These are phyloP conservation scores for Pituophis catenifer DNA, from an alignment of 2,113 vertebrate species.

Conservation along the genomic window DNA sequence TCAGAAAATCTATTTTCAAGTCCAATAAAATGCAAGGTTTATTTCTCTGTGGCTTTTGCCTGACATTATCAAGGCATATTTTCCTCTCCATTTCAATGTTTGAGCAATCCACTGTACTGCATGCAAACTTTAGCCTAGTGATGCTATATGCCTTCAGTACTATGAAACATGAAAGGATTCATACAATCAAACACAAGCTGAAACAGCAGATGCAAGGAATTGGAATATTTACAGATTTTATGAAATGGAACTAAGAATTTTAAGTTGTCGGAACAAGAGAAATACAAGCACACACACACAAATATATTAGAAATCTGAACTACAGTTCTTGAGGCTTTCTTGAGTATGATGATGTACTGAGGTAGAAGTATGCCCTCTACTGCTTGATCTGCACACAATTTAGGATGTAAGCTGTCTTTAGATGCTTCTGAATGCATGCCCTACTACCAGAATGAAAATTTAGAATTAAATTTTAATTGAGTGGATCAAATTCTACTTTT, in stretches of 20 bases:
- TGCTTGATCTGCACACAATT: background rate
- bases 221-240: background rate
- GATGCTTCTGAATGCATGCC: background rate
- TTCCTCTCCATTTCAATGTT: background rate
- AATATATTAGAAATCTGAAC: background rate
- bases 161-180: background rate
- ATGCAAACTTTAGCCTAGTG: background rate
- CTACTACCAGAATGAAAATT: background rate
- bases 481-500: background rate
- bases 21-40: background rate
- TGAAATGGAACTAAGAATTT: background rate
- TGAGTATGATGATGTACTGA: background rate
- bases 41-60: background rate
- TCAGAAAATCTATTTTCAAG: background rate
- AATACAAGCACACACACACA: background rate
- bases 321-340: background rate
- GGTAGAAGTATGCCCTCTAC: constrained; percentile 35
- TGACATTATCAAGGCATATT: background rate
- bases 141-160: background rate
- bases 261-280: background rate
- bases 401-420: background rate
- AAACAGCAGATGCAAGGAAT: background rate
- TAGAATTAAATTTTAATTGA: background rate
- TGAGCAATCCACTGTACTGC: background rate
- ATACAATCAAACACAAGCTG: background rate